Percentiles rank a stretch among this genome's conserved stretches.
phyloP scores from a whole-genome alignment of 2,888 invertebrate genomes.

The Rhingia rostrata region DNA sequence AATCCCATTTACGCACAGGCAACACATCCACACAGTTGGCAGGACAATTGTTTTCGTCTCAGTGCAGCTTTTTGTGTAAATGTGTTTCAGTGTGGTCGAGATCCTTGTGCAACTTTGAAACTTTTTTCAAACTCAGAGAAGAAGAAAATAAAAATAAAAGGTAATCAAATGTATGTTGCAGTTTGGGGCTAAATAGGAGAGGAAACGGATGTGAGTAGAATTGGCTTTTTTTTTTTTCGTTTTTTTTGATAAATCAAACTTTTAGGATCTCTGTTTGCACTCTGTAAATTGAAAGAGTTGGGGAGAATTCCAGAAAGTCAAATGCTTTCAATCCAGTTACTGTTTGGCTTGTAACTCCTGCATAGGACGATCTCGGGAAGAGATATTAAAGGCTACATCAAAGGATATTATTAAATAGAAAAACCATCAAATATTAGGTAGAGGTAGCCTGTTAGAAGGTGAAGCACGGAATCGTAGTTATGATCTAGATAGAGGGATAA shows the following conservation, averaged over 20 bases:
- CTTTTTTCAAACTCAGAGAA: background rate
- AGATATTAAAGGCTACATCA: too few relatives aligned
- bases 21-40: conserved; percentile 6
- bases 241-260: background rate
- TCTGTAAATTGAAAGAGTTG: background rate
- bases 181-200: conserved; percentile 33
- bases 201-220: conserved; percentile 1
- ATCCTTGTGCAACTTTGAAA: background rate
- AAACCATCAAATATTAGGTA: too few relatives aligned
- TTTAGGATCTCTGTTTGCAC: too few relatives aligned
- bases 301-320: too few relatives aligned
- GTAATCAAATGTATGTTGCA: conserved; percentile 60
- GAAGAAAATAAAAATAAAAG: conserved; percentile 8
- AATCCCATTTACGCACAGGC: conserved; percentile 52
- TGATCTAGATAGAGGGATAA: too few relatives aligned
- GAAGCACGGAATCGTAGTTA: too few relatives aligned
- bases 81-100: conserved; percentile 3
- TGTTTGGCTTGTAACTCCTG: too few relatives aligned
- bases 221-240: background rate
- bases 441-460: too few relatives aligned
- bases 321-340: too few relatives aligned
- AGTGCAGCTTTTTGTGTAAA: background rate
- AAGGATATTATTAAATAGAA: too few relatives aligned
- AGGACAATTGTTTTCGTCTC: conserved; percentile 1
- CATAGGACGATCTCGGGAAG: too few relatives aligned